Evolutionary conservation across 2,888 invertebrate genomes (phyloP), one percentile per base, ranked within the genome.

Genomic region (Habrosyne pyritoides): DNA sequence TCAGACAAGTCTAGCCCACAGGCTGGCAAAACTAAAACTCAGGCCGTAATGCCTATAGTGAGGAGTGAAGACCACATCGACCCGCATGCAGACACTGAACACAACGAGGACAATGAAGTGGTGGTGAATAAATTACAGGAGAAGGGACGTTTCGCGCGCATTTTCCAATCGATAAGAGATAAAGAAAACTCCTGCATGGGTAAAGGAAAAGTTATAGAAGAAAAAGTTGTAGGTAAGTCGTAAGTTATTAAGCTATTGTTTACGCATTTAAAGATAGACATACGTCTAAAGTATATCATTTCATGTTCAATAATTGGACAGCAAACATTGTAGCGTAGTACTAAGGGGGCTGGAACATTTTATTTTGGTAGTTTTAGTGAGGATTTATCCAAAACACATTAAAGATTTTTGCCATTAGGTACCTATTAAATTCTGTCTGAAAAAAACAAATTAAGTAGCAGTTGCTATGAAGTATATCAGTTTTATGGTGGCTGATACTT

Each of bases 1-100:
- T 93, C 93, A 0, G 91, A 91, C 59, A 93, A 93, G 61, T 92
- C 92, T 3, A 93, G 93, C 68, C 93, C 93, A 7, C 89, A 84
- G 59, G 69, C 81, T 5, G 88, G 81, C 0, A 93, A 91, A 67
- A 82, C 81, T 4, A 93, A 92, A 66, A 93, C 91, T 1, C 93
- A 93, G 71, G 93, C 93, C 1, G 93, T 93, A 26, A 81, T 93
- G 81, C 93, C 93, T 2, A 91, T 92, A 60, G 86, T 92, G 10
- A 74, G 93, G 42, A 89, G 89, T 59, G 93, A 92, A 61, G 93
- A 93, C 59, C 79, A 83, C 21, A 87, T 91, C 21, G 89, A 89
- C 24, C 65, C 72, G 2, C 71, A 85, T 6, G 81, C 72, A 1
- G 78, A 71, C 2, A 56, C 66, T 18, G 76, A 75, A 2, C 73